Evolutionary conservation across 2,888 invertebrate species (phyloP).

Genomic region (Clepsis dumicolana): DNA sequence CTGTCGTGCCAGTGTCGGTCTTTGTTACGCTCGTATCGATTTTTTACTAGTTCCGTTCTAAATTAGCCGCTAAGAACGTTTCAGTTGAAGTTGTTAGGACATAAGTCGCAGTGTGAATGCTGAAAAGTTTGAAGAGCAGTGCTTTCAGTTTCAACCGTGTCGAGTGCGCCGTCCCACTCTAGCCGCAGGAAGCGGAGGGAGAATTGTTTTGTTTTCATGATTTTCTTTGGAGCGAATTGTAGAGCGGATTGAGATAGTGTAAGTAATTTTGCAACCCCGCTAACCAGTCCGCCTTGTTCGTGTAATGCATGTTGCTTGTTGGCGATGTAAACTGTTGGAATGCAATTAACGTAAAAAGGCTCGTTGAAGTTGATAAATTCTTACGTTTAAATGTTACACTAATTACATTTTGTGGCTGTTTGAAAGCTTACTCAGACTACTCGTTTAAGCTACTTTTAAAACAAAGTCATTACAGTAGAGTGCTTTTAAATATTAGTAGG

Average conservation of each 20-base stretch:
- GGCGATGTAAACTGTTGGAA: constrained; percentile 29
- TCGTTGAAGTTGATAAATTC: constrained; percentile 26
- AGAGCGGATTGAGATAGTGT: constrained; percentile 74
- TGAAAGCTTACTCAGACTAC: constrained; percentile 1
- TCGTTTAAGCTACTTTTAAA: not conserved
- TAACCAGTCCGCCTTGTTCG: constrained; percentile 38
- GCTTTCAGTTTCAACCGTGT: constrained; percentile 82
- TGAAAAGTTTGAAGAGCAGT: constrained; percentile 76
- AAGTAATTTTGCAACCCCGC: constrained; percentile 58
- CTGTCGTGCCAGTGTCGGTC: constrained; percentile 54
- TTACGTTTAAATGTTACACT: constrained; percentile 13
- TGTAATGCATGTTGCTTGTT: constrained; percentile 36
- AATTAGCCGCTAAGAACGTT: constrained; percentile 57
- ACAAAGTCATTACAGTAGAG: not conserved
- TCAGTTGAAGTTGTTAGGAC: constrained; percentile 58
- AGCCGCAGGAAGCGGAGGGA: constrained; percentile 64
- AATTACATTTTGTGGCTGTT: constrained; percentile 11
- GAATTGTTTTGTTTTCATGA: constrained; percentile 78
- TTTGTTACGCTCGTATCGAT: constrained; percentile 56
- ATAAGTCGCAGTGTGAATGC: constrained; percentile 66
- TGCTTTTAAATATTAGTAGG: not conserved
- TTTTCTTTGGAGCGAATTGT: constrained; percentile 71
- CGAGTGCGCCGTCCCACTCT: constrained; percentile 71
- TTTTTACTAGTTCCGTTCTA: constrained; percentile 54
- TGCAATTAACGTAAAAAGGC: constrained; percentile 37